A percentile compares a stretch with the other conserved stretches of the same genome.
Evolutionary conservation across 2,888 invertebrate genomes (phyloP).

Genomic region (Drosophila conformis): DNA sequence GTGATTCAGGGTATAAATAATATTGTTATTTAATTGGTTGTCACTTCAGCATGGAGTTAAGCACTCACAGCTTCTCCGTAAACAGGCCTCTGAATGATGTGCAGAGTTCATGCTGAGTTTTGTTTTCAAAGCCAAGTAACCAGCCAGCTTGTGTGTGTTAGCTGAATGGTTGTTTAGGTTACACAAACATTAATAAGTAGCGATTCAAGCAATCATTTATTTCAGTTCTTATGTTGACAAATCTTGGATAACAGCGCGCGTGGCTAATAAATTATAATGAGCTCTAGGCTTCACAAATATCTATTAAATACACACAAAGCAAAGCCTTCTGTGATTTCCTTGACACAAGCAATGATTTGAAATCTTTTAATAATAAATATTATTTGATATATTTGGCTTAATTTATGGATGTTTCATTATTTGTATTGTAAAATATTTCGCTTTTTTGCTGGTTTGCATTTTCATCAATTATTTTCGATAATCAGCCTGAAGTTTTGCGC

Average conservation of each 20-base stretch:
- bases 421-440: constrained; percentile 2
- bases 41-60: constrained; percentile 66
- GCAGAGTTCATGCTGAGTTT: constrained; percentile 44
- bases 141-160: constrained; percentile 3
- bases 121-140: neutral
- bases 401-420: neutral
- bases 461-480: constrained; percentile 46
- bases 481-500: constrained; percentile 14
- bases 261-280: constrained; percentile 27
- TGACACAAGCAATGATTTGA: neutral
- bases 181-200: constrained; percentile 25
- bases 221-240: constrained; percentile 29
- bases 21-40: constrained; percentile 75
- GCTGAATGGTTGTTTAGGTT: constrained; percentile 4
- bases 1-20: constrained; percentile 30
- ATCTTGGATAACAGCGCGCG: constrained; percentile 9
- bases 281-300: neutral
- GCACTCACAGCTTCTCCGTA: constrained; percentile 37
- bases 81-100: constrained; percentile 34
- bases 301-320: neutral
- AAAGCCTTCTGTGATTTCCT: neutral
- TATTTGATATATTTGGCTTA: neutral
- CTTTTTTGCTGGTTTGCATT: neutral
- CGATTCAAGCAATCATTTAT: constrained; percentile 18
- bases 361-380: neutral